A percentile compares a stretch with the other conserved stretches of the same genome.
Conservation (phyloP, 37 sponge, comb jelly and placozoan genomes). For the Haliclona indistincta region DNA sequence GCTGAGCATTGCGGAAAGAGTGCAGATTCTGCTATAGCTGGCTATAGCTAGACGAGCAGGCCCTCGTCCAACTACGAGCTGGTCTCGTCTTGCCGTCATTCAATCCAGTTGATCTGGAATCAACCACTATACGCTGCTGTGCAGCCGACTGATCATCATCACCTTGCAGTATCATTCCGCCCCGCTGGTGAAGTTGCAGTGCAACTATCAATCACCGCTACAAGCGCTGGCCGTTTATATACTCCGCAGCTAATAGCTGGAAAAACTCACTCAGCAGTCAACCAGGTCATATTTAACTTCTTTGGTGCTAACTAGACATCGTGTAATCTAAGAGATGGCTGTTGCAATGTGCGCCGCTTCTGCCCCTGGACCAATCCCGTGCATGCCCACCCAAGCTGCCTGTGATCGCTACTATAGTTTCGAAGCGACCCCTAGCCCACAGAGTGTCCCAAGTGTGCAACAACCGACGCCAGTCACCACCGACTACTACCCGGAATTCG, state of each 20-base stretch:
- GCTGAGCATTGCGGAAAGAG: constrained; percentile 33
- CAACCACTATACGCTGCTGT: background rate
- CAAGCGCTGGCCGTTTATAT: background rate
- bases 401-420: constrained; percentile 57
- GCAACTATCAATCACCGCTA: background rate
- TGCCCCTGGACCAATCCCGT: background rate
- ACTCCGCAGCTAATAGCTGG: background rate
- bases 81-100: constrained; percentile 61
- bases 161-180: background rate
- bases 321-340: background rate
- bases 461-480: constrained; percentile 10
- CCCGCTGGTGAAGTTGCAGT: background rate
- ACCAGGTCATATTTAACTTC: no score
- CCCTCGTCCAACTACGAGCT: constrained; percentile 79
- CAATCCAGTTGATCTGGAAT: constrained; percentile 8
- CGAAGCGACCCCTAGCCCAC: constrained; percentile 55
- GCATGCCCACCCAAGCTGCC: background rate
- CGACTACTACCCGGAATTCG: constrained; percentile 52
- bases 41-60: constrained; percentile 89
- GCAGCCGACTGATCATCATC: background rate
- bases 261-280: background rate
- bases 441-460: constrained; percentile 6
- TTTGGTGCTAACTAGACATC: no score
- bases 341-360: constrained; percentile 19
- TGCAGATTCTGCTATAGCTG: constrained; percentile 62